These are phyloP conservation scores for Epinephelus cyanopodus DNA, from an alignment of 2,113 vertebrate species.

Conservation along the genomic window DNA sequence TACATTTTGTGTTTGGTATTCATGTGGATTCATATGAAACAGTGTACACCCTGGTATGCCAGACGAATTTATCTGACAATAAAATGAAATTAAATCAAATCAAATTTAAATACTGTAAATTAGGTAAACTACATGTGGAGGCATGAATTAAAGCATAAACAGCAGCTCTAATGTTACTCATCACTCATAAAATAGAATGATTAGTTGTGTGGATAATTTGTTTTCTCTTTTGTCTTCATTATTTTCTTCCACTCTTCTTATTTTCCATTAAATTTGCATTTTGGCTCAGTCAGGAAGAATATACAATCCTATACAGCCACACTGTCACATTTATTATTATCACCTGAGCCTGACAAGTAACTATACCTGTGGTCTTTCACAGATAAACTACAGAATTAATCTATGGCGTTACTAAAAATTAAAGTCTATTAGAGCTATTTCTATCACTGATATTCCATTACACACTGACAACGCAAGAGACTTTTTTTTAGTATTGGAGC, in stretches of 20 bases:
- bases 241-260: neutral
- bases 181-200: neutral
- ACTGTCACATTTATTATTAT: neutral
- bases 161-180: neutral
- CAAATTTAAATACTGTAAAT: neutral
- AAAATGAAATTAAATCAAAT: no score
- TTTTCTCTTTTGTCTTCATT: neutral
- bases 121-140: constrained; percentile 2
- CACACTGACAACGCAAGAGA: neutral
- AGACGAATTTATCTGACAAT: no score
- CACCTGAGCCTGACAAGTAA: neutral
- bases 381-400: neutral
- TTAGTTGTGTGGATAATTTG: neutral
- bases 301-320: neutral
- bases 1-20: no score
- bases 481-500: neutral
- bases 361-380: no score
- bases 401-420: no score
- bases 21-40: no score
- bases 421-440: neutral
- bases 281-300: neutral
- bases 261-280: neutral
- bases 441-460: neutral
- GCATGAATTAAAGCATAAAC: neutral
- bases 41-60: no score